Conservation (phyloP, 2,797 vertebrate genomes). For the Anguilla obscura region DNA sequence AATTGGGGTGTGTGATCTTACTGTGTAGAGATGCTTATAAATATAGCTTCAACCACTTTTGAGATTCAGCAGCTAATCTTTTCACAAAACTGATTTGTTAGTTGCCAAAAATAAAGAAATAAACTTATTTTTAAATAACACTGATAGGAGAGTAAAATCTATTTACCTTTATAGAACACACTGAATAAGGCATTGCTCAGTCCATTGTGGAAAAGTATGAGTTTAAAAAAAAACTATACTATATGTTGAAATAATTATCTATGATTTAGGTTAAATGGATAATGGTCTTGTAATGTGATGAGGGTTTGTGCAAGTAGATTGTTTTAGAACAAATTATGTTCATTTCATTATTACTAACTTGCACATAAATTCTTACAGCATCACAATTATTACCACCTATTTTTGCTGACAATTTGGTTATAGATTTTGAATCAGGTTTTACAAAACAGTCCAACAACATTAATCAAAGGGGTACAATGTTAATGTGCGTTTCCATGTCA, state of each 20-base stretch:
- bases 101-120: conserved; percentile 58
- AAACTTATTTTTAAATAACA: conserved; percentile 27
- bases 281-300: conserved; percentile 31
- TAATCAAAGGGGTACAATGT: neutral
- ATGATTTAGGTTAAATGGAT: conserved; percentile 26
- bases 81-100: conserved; percentile 56
- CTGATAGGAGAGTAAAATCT: conserved; percentile 30
- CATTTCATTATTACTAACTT: conserved; percentile 8
- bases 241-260: conserved; percentile 40
- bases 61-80: conserved; percentile 45
- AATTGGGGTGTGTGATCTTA: neutral
- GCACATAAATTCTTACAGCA: neutral
- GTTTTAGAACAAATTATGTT: conserved; percentile 16
- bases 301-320: conserved; percentile 36
- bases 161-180: conserved; percentile 38
- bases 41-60: conserved; percentile 42
- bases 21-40: conserved; percentile 37
- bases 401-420: neutral
- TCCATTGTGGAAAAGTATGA: neutral
- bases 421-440: neutral
- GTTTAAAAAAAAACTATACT: conserved; percentile 38
- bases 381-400: neutral
- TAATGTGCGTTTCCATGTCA: neutral
- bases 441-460: neutral
- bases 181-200: neutral